phyloP scores from a whole-genome alignment of 2,113 vertebrate genomes.

The Poecile atricapillus region DNA sequence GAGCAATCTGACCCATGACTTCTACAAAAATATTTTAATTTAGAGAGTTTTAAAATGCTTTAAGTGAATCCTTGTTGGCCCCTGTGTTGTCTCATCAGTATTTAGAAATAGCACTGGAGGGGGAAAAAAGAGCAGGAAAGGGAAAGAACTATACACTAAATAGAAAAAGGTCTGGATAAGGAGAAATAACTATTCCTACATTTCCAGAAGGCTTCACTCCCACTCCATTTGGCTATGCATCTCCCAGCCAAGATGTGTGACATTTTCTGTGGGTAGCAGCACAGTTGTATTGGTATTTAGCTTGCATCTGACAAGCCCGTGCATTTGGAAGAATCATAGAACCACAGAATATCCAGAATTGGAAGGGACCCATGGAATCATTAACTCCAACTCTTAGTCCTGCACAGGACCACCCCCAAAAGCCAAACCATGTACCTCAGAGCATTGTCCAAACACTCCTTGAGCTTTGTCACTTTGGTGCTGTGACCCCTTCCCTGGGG shows the following conservation, averaged over 20 bases:
- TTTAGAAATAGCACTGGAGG: background rate
- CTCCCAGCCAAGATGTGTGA: background rate
- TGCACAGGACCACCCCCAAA: fast-evolving
- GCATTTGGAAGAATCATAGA: background rate
- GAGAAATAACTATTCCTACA: background rate
- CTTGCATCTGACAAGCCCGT: background rate
- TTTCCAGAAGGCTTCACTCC: background rate
- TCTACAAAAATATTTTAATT: background rate
- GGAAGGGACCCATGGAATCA: background rate
- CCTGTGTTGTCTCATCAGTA: background rate
- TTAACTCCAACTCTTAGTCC: background rate
- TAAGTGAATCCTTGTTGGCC: background rate
- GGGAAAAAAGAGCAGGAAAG: background rate
- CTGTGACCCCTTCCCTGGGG: background rate
- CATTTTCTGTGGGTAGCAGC: background rate
- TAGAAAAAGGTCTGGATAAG: background rate
- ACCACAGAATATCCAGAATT: background rate
- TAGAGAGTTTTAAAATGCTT: background rate
- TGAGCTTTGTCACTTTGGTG: background rate
- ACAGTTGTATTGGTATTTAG: background rate
- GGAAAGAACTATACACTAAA: background rate
- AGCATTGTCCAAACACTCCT: fast-evolving
- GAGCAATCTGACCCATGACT: background rate
- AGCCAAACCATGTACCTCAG: fast-evolving
- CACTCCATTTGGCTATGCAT: background rate